phyloP scores from a whole-genome alignment of 2,888 invertebrate genomes.

The Clanis bilineata region DNA sequence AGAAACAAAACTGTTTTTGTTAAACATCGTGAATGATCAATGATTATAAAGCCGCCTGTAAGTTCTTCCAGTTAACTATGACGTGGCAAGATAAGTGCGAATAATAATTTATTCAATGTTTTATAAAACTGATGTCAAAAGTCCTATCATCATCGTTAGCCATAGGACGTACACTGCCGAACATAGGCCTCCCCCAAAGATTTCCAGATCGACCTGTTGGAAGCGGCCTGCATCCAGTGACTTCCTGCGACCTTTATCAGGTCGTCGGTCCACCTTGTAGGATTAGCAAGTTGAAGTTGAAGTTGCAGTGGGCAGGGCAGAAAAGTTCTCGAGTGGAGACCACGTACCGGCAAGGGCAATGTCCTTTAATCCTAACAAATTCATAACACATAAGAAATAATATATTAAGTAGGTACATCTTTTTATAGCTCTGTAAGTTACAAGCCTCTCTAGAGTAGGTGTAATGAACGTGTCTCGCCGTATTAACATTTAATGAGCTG shows the following conservation, averaged over 20 bases:
- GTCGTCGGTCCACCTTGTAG: no score
- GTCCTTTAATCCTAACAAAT: background rate
- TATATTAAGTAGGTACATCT: background rate
- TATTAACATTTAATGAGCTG: slow-evolving; percentile 24
- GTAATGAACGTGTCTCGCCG: slow-evolving; percentile 1
- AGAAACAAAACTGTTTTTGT: background rate
- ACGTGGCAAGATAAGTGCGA: background rate
- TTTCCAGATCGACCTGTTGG: no score
- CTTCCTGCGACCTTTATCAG: no score
- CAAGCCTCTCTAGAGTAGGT: no score
- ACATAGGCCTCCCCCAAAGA: no score
- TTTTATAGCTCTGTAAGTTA: background rate
- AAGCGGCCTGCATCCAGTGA: no score
- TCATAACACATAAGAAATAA: background rate
- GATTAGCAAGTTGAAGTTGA: no score
- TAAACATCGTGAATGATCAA: background rate
- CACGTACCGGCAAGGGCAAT: no score
- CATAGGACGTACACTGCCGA: no score
- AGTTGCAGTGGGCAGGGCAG: no score
- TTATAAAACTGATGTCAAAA: slow-evolving; percentile 1
- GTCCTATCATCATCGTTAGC: no score
- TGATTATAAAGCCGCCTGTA: background rate
- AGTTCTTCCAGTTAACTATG: background rate
- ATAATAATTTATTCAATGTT: background rate
- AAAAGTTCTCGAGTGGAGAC: no score